Percentiles rank a stretch among this genome's conserved stretches.
Conservation (phyloP, 2,888 invertebrate species). For the Gryllus longicercus region DNA sequence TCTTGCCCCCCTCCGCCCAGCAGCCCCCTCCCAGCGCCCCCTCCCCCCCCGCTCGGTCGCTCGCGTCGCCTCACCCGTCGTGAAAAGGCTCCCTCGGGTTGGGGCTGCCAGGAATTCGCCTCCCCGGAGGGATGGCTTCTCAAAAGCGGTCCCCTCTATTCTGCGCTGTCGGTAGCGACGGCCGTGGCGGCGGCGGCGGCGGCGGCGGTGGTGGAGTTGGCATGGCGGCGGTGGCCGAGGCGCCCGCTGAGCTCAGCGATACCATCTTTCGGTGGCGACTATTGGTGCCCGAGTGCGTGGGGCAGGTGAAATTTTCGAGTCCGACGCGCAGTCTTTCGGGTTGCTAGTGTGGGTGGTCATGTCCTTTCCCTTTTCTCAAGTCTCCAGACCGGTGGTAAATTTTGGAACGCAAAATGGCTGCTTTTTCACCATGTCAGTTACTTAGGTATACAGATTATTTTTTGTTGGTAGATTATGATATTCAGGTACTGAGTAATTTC, state of each 20-base stretch:
- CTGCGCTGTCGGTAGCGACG: too few relatives aligned
- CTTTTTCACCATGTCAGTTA: too few relatives aligned
- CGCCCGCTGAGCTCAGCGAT: not conserved
- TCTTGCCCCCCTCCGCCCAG: not conserved
- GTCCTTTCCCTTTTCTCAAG: not conserved
- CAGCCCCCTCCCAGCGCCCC: not conserved
- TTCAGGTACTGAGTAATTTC: too few relatives aligned
- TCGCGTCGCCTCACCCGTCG: not conserved
- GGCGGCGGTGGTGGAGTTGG: too few relatives aligned
- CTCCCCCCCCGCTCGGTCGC: not conserved
- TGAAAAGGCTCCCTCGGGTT: not conserved
- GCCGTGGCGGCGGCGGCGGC: too few relatives aligned
- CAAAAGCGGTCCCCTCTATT: not conserved
- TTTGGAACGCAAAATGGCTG: too few relatives aligned
- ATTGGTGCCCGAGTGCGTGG: not conserved
- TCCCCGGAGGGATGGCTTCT: not conserved
- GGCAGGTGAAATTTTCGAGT: not conserved
- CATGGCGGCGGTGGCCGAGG: too few relatives aligned
- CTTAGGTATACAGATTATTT: too few relatives aligned
- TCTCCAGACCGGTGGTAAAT: too few relatives aligned
- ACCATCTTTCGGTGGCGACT: not conserved
- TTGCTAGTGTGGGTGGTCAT: not conserved
- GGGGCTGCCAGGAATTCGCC: slow-evolving; percentile 6
- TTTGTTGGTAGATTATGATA: too few relatives aligned
- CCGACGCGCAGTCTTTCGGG: not conserved